Conservation (phyloP, 2,113 vertebrate genomes). For the Promerops cafer region DNA sequence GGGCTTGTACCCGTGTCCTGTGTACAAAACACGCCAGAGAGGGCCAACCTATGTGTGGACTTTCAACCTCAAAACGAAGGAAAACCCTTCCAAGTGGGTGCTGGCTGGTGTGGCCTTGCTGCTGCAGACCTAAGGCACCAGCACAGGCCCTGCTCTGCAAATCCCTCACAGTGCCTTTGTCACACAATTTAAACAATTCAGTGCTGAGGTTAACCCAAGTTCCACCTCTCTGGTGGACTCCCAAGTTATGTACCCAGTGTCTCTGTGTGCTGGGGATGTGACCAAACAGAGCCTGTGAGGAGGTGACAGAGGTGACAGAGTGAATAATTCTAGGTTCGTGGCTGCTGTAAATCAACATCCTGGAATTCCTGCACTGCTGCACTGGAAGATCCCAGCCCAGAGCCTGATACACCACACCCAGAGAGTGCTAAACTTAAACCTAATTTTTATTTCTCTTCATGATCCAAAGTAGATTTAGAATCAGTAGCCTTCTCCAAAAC, state of each 20-base stretch:
- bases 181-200: neutral
- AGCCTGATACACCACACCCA: neutral
- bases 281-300: neutral
- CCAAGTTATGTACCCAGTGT: neutral
- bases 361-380: neutral
- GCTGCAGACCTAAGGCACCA: constrained; percentile 76
- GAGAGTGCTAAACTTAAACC: neutral
- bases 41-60: constrained; percentile 93
- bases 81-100: constrained; percentile 89
- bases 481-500: neutral
- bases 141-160: neutral
- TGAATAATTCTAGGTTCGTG: neutral
- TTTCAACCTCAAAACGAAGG: constrained; percentile 91
- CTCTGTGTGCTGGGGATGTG: too few species aligned
- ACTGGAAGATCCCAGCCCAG: neutral
- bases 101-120: constrained; percentile 90
- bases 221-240: neutral
- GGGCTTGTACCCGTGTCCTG: constrained; percentile 82
- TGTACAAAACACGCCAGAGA: constrained; percentile 89
- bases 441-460: neutral
- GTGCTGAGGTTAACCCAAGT: neutral
- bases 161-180: neutral
- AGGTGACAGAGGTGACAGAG: neutral
- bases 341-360: neutral
- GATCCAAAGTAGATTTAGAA: neutral